Evolutionary conservation across 2,888 invertebrate genomes (phyloP), one percentile per base, ranked within the genome.

Genomic region (Alloscopus bannaensis): DNA sequence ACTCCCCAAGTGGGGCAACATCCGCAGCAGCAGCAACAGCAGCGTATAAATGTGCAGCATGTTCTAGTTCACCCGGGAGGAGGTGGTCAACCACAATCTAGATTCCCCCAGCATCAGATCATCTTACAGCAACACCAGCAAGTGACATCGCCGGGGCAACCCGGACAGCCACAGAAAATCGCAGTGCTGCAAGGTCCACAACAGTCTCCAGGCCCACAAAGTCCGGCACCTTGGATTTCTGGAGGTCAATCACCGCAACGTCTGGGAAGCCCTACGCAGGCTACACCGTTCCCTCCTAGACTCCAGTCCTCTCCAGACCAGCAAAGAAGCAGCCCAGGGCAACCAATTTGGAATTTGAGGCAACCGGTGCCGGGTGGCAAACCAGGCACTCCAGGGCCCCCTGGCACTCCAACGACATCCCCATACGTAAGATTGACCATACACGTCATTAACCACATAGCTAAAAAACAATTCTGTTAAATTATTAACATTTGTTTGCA

Each of bases 11-110:
- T 84, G 6, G 84, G 52, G 28, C 73, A 66, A 22, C 80, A 73
- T 8, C 55, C 62, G 3, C 77, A 69, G 26, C 80, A 79, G 31
- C 55, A 62, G 3, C 77, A 69, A 20, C 80, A 79, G 31, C 70
- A 80, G 40, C 60, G 82, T 29, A 72, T 84, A 28, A 83, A 84
- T 71, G 84, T 85, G 11, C 81, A 83, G 3, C 85, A 85, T 68
- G 83, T 85, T 45, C 65, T 85, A n/a, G 84, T 85, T n/a, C 85
- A 84, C 29, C 84, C 78, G 57, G 81, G 81, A 0, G 55, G 68
- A 18, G 71, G 22, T 16, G 72, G 52, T 11, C 83, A 83, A 47
- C 79, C 79, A 29, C 81, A 79, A 42, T 13, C 69, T 1, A 45
- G 81, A 45, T 70, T 79, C 18, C 79, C 69, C 18, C 83, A 80